These are phyloP conservation scores for Lampris megalopsis DNA, from an alignment of 2,113 vertebrate species.

Conservation along the genomic window DNA sequence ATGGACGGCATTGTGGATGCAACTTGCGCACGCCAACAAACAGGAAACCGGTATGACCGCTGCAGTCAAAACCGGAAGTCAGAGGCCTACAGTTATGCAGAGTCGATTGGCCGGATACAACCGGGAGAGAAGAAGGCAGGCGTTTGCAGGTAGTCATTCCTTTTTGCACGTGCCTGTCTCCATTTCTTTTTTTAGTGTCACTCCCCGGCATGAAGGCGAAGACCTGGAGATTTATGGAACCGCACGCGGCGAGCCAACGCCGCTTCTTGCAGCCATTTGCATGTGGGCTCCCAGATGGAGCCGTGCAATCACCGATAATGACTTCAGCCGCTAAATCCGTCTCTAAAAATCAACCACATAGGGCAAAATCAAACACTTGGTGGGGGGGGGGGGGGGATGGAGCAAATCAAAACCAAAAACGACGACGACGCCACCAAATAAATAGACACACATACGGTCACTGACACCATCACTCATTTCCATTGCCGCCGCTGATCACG, in stretches of 20 bases:
- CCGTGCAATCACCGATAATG: conserved; percentile 40
- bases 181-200: conserved; percentile 17
- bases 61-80: no score
- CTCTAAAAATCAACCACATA: no score
- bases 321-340: conserved; percentile 1
- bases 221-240: conserved; percentile 22
- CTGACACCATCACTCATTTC: conserved; percentile 27
- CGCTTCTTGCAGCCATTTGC: conserved; percentile 32
- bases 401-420: no score
- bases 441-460: conserved; percentile 42
- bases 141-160: not conserved
- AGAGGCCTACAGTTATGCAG: no score
- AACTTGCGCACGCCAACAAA: no score
- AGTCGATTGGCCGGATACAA: no score
- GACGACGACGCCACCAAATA: no score
- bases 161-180: not conserved
- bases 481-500: conserved; percentile 32
- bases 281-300: conserved; percentile 12
- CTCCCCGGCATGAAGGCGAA: conserved; percentile 25
- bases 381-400: no score
- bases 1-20: no score
- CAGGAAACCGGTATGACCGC: no score
- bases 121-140: not conserved
- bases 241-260: not conserved
- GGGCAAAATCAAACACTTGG: no score